Conservation (phyloP, 2,888 invertebrate genomes). For the Rhopalosiphum nymphaeae region DNA sequence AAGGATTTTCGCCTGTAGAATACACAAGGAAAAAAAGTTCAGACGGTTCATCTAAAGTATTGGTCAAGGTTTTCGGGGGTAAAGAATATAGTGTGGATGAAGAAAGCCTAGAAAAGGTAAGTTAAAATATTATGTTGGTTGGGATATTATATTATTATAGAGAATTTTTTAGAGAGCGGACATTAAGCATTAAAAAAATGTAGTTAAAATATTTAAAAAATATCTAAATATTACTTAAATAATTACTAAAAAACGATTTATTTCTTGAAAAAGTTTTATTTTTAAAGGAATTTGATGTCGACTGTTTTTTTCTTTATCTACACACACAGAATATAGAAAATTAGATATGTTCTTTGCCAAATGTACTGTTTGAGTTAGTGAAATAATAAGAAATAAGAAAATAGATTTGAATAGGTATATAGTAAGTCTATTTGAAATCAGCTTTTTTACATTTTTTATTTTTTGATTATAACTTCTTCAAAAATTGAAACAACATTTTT, state of each 20-base stretch:
- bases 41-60: conserved; percentile 75
- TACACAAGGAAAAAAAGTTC: conserved; percentile 69
- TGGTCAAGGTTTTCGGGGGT: conserved; percentile 83
- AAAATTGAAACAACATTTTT: too few relatives aligned
- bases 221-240: not conserved
- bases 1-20: conserved; percentile 87
- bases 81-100: conserved; percentile 93
- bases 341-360: too few relatives aligned
- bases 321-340: too few relatives aligned
- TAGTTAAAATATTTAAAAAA: not conserved
- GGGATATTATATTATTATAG: not conserved
- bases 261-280: not conserved
- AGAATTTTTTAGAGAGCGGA: not conserved
- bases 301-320: too few relatives aligned
- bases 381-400: too few relatives aligned
- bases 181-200: not conserved
- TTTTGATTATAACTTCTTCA: too few relatives aligned
- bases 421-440: too few relatives aligned
- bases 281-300: not conserved
- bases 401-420: too few relatives aligned
- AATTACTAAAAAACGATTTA: not conserved
- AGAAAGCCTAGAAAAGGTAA: conserved; percentile 94
- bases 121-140: not conserved
- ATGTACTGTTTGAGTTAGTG: too few relatives aligned
- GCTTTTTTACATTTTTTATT: too few relatives aligned